Conservation (phyloP, 37 sponge, comb jelly and placozoan species). For the Ephydatia muelleri region DNA sequence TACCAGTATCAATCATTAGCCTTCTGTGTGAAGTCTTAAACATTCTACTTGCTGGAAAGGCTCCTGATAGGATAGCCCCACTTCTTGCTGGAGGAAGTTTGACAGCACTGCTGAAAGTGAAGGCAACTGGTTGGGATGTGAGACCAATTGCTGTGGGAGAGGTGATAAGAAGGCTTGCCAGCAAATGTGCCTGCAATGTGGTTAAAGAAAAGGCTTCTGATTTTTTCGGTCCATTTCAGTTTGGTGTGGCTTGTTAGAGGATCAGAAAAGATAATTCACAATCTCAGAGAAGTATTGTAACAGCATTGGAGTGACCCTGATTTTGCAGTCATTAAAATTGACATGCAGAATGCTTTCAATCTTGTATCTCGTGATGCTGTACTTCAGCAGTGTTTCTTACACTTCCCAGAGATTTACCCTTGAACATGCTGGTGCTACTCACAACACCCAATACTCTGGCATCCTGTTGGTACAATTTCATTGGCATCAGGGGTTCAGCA, state of each 20-base stretch:
- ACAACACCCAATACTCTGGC: not conserved
- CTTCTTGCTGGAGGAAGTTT: not conserved
- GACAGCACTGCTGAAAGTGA: not conserved
- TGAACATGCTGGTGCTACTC: not conserved
- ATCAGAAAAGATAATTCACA: not conserved
- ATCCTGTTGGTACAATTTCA: not conserved
- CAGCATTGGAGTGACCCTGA: slow-evolving; percentile 1
- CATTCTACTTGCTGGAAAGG: not conserved
- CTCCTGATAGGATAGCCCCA: not conserved
- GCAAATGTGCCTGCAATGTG: not conserved
- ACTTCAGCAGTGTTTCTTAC: not conserved
- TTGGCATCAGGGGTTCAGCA: not conserved
- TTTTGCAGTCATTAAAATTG: not conserved
- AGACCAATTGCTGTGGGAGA: not conserved
- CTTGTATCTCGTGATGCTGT: not conserved
- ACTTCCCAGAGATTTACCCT: not conserved
- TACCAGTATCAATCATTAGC: not conserved
- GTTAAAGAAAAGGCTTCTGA: not conserved
- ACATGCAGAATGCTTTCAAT: not conserved
- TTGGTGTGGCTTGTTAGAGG: not conserved
- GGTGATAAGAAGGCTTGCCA: not conserved
- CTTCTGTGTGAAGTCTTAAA: not conserved
- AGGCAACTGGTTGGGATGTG: not conserved
- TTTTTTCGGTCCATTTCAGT: not conserved
- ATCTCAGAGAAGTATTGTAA: not conserved